These are phyloP conservation scores for Andrena haemorrhoa DNA, from an alignment of 2,888 invertebrate species.

Conservation along the genomic window DNA sequence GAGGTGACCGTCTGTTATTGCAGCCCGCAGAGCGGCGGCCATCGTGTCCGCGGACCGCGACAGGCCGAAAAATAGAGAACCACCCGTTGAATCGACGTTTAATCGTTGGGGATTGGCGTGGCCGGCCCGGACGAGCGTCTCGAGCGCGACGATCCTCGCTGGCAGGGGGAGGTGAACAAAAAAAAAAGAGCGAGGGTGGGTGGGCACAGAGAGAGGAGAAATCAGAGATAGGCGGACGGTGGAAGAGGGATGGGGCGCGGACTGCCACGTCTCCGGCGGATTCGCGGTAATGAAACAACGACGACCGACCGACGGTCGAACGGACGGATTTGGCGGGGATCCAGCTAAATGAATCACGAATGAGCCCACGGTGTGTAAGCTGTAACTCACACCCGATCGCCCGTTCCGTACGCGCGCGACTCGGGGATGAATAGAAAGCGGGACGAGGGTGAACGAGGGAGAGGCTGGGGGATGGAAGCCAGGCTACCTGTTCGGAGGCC, in stretches of 20 bases:
- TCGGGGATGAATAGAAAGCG: conserved; percentile 8
- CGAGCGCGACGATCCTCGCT: conserved; percentile 36
- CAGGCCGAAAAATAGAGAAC: conserved; percentile 45
- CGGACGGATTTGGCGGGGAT: conserved; percentile 76
- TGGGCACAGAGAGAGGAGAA: not conserved
- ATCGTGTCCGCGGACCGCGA: conserved; percentile 45
- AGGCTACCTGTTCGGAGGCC: not conserved
- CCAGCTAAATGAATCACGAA: conserved; percentile 80
- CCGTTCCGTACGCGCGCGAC: conserved; percentile 49
- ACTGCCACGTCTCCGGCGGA: conserved; percentile 57
- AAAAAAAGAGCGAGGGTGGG: not conserved
- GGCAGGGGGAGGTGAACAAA: conserved; percentile 7
- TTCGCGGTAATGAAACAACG: conserved; percentile 71
- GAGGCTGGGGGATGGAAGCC: not conserved
- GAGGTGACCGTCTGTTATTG: conserved; percentile 34
- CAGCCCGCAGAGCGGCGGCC: conserved; percentile 7
- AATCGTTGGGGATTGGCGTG: conserved; percentile 62
- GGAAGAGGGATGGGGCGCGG: not conserved
- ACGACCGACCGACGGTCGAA: conserved; percentile 62
- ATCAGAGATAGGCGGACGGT: conserved; percentile 11
- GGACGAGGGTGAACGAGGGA: not conserved
- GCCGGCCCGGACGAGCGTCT: conserved; percentile 46
- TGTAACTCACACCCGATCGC: conserved; percentile 72
- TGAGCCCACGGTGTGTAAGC: conserved; percentile 69
- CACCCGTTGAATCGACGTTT: conserved; percentile 62